A percentile compares a stretch with the other conserved stretches of the same genome.
Conservation (phyloP, 2,113 vertebrate species). For the Mormyrus iriodes region DNA sequence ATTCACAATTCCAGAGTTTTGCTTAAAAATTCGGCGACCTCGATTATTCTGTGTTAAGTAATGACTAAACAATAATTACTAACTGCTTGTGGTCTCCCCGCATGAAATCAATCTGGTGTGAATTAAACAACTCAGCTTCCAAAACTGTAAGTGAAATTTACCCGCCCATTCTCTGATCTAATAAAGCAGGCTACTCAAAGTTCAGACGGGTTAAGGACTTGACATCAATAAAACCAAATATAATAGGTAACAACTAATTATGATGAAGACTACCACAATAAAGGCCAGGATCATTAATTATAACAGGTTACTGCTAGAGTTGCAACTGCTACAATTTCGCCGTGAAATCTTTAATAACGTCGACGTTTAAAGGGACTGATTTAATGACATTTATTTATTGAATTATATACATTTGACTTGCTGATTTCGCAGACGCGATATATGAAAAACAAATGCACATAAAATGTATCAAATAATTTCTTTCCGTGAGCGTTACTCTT, state of each 20-base stretch:
- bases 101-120: slow-evolving; percentile 56
- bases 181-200: background rate
- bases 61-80: slow-evolving; percentile 47
- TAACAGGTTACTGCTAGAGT: background rate
- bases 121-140: slow-evolving; percentile 43
- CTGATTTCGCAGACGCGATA: background rate
- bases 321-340: background rate
- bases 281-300: background rate
- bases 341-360: background rate
- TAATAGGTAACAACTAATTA: background rate
- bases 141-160: slow-evolving; percentile 24
- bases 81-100: slow-evolving; percentile 50
- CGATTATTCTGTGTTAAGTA: slow-evolving; percentile 48
- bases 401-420: background rate
- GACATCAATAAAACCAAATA: background rate
- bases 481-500: background rate
- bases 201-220: background rate
- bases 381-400: background rate
- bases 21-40: slow-evolving; percentile 33
- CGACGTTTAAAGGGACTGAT: background rate
- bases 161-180: slow-evolving; percentile 13
- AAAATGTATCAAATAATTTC: background rate
- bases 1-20: background rate
- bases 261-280: background rate
- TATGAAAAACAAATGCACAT: background rate